These are phyloP conservation scores for Pygoscelis antarcticus DNA, from an alignment of 2,113 vertebrate genomes.

Conservation along the genomic window DNA sequence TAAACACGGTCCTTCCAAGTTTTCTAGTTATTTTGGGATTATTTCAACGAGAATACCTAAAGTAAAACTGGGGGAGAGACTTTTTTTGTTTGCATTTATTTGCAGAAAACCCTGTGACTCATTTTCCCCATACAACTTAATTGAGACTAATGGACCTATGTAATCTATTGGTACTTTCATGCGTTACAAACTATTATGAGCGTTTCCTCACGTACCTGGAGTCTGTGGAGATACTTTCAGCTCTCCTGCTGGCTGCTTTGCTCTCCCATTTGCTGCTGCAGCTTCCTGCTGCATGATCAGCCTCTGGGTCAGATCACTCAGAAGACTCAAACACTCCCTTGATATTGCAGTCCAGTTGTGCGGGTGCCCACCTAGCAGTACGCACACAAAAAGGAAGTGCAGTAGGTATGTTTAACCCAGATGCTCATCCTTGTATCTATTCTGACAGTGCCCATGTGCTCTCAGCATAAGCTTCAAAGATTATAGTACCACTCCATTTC, in stretches of 20 bases:
- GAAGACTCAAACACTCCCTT: constrained; percentile 86
- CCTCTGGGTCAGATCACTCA: constrained; percentile 88
- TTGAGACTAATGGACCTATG: not conserved
- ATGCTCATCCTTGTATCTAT: not conserved
- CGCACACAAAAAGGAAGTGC: not conserved
- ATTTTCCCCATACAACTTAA: not conserved
- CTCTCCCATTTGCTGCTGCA: constrained; percentile 88
- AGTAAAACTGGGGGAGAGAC: not conserved
- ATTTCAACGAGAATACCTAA: not conserved
- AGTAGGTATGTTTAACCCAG: not conserved
- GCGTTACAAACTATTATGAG: not conserved
- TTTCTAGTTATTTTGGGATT: not conserved
- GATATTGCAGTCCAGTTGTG: constrained; percentile 94
- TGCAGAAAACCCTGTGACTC: not conserved
- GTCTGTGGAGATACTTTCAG: constrained; percentile 53
- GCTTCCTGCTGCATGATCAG: constrained; percentile 87
- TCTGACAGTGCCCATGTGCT: not conserved
- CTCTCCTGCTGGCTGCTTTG: constrained; percentile 74
- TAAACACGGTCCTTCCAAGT: not conserved
- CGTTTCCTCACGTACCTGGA: constrained; percentile 56
- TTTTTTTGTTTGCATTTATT: not conserved
- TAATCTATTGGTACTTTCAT: not conserved
- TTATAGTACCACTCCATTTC: not conserved
- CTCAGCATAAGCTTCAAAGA: not conserved
- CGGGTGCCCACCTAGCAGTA: constrained; percentile 88